Percentiles rank a stretch among this genome's conserved stretches.
phyloP scores from a whole-genome alignment of 2,113 vertebrate species.

The Pelodiscus sinensis region DNA sequence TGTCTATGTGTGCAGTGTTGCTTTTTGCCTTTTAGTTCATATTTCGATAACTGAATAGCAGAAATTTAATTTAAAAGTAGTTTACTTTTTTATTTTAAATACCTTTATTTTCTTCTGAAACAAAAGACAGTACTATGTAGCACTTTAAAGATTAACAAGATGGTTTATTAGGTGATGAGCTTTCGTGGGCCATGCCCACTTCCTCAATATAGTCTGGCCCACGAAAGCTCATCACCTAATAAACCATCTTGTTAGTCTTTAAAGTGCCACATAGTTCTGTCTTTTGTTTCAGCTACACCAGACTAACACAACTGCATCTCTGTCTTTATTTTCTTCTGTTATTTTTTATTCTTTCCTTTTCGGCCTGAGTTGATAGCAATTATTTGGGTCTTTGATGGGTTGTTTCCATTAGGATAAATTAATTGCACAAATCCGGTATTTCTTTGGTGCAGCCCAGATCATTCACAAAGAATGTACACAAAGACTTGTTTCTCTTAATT shows the following conservation, averaged over 20 bases:
- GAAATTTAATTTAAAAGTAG: neutral
- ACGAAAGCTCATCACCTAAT: no score
- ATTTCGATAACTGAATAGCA: neutral
- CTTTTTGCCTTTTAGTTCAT: neutral
- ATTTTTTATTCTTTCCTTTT: neutral
- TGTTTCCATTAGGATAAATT: neutral
- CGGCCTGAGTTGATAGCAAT: neutral
- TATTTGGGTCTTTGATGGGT: neutral
- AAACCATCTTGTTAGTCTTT: no score
- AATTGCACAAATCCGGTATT: neutral
- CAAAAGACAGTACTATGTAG: no score
- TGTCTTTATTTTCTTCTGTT: neutral
- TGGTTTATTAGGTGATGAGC: no score
- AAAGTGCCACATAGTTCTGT: no score
- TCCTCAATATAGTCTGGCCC: no score
- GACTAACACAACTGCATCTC: no score
- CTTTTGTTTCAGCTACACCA: no score
- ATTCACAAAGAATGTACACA: neutral
- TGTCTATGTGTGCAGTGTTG: neutral
- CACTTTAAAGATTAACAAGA: no score
- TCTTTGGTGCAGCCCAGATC: neutral
- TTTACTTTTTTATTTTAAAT: neutral
- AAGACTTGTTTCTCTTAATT: neutral
- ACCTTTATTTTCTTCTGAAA: neutral
- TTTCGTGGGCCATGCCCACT: no score